Evolutionary conservation across 2,113 vertebrate species (phyloP).

Genomic region (Cynopterus brachyotis): DNA sequence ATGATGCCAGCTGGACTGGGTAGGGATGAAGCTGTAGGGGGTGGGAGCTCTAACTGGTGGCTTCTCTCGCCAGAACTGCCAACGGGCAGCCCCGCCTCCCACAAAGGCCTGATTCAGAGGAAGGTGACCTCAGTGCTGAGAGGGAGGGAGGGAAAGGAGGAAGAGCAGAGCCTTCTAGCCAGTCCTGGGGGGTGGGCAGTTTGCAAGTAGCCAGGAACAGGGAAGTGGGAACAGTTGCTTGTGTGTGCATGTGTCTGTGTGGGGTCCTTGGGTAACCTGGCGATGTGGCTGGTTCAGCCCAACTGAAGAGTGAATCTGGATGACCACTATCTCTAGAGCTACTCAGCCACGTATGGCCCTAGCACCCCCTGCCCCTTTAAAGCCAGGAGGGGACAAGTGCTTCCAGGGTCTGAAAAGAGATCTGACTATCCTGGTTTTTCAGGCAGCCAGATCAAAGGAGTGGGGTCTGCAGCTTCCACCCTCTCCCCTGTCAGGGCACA

Average conservation of each 20-base stretch:
- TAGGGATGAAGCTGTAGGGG: not conserved
- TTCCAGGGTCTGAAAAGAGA: not conserved
- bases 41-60: not conserved
- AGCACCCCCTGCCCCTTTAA: not conserved
- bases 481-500: not conserved
- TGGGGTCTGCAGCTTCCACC: not conserved
- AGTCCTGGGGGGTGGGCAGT: not conserved
- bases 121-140: slow-evolving; percentile 55
- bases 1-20: not conserved
- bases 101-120: slow-evolving; percentile 63
- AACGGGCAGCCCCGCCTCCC: not conserved
- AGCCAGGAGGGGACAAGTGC: not conserved
- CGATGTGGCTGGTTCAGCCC: not conserved
- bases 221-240: not conserved
- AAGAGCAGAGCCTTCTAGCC: not conserved
- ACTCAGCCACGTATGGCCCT: not conserved
- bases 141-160: not conserved
- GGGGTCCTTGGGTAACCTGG: not conserved
- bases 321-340: not conserved
- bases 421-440: not conserved
- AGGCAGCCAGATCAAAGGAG: not conserved
- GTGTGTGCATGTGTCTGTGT: not conserved
- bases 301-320: not conserved
- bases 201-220: not conserved
- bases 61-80: slow-evolving; percentile 45